Evolutionary conservation across 2,888 invertebrate genomes (phyloP).

Genomic region (Deilephila elpenor): DNA sequence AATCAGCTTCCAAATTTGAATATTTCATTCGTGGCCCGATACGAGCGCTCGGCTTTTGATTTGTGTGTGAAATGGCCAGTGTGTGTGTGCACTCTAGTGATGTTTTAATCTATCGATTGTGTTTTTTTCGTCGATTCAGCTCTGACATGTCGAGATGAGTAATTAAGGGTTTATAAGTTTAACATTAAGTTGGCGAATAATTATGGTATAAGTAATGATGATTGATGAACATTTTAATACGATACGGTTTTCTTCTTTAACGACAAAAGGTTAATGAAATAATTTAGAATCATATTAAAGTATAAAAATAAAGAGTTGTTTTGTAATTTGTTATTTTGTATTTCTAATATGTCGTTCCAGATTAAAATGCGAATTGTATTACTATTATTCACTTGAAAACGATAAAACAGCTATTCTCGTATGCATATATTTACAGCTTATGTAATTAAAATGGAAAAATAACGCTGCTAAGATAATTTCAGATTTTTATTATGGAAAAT

Average conservation of each 20-base stretch:
- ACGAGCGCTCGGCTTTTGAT: constrained; percentile 73
- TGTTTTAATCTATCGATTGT: constrained; percentile 37
- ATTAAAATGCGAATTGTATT: neutral
- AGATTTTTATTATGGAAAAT: neutral
- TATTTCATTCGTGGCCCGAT: constrained; percentile 79
- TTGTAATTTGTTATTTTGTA: too few relatives aligned
- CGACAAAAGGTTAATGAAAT: neutral
- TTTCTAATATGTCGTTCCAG: neutral
- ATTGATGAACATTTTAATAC: constrained; percentile 7
- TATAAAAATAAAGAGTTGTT: neutral
- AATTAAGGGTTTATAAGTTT: constrained; percentile 21
- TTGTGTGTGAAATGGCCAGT: constrained; percentile 60
- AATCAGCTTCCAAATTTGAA: constrained; percentile 85
- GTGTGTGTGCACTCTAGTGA: constrained; percentile 61
- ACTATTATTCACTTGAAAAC: neutral
- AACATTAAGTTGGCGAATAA: constrained; percentile 25
- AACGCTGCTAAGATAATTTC: neutral
- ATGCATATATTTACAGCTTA: neutral
- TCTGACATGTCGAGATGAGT: constrained; percentile 7
- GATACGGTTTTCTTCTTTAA: neutral
- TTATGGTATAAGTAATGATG: constrained; percentile 20
- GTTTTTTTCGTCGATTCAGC: constrained; percentile 20
- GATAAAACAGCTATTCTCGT: neutral
- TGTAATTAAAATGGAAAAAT: neutral
- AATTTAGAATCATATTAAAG: constrained; percentile 2